phyloP scores from a whole-genome alignment of 2,888 invertebrate genomes.

The Drosophila greeni region DNA sequence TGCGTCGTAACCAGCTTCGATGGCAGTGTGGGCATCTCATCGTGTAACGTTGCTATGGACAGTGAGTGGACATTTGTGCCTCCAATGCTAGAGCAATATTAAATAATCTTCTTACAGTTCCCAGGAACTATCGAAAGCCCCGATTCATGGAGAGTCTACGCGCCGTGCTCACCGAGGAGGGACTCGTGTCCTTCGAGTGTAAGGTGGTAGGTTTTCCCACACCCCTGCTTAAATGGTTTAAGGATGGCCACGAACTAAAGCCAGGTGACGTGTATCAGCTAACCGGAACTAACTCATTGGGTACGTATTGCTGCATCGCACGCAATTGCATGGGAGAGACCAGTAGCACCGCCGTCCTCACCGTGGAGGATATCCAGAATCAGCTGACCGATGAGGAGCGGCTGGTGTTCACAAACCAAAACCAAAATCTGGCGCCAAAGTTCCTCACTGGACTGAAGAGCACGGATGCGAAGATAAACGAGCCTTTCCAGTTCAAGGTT shows the following conservation, averaged over 20 bases:
- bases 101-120: slow-evolving; percentile 82
- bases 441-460: slow-evolving; percentile 90
- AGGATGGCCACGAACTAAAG: slow-evolving; percentile 93
- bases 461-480: slow-evolving; percentile 89
- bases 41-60: slow-evolving; percentile 87
- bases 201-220: slow-evolving; percentile 96
- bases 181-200: slow-evolving; percentile 94
- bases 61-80: slow-evolving; percentile 80
- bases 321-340: slow-evolving; percentile 94
- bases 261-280: slow-evolving; percentile 95
- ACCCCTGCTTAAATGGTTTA: slow-evolving; percentile 92
- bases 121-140: slow-evolving; percentile 93
- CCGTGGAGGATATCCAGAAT: slow-evolving; percentile 93
- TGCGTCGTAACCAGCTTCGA: slow-evolving; percentile 89
- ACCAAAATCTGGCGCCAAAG: slow-evolving; percentile 90
- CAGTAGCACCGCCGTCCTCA: slow-evolving; percentile 90
- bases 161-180: slow-evolving; percentile 93
- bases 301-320: slow-evolving; percentile 93
- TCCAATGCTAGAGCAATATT: neutral
- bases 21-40: slow-evolving; percentile 87
- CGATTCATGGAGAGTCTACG: slow-evolving; percentile 93
- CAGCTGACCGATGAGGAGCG: slow-evolving; percentile 92
- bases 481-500: slow-evolving; percentile 88
- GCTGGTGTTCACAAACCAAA: slow-evolving; percentile 82
- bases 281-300: slow-evolving; percentile 92